Base-by-base conservation (phyloP, 1,140 invertebrate genomes). In the Helicoverpa armigera region DNA sequence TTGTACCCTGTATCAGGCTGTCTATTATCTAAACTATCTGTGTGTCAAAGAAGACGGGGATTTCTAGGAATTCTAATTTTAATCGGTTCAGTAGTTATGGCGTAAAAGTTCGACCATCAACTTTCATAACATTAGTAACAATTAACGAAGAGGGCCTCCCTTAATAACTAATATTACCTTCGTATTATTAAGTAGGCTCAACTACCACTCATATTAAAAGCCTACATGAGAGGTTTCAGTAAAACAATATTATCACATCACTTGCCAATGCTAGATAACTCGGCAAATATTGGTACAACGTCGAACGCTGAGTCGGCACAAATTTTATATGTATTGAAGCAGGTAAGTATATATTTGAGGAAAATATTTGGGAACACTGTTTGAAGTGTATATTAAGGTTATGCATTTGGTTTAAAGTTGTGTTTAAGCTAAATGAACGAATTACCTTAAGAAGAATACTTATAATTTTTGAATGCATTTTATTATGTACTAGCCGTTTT, bases 231-330 rank as follows among this genome's bases (percentile, higher is more conserved):
- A 51, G 16, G 43, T 2, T 3, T 35, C 7, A 5, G 43, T 53
- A 16, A 23, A 70, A 16, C 67, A 54, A 70, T 70, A 70, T 70
- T 70, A 53, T 51, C 50, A 29, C n/a, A 51, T 18, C 48, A 53
- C 67, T 70, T 12, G 10, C 10, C 63, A 43, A 3, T 29, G 67
- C 3, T 51, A 29, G 48, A 70, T 70, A 14, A 70, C 18, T 70
- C 9, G 0, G 50, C 23, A 53, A 70, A 70, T 53, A 70, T 70
- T 70, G 53, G 4, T 3, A 53, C 29, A 53, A 11, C 18, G 50
- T 31, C 48, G 29, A 53, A 35, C 35, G 31, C n/a, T 29, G 18
- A 9, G 50, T 23, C 48, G 9, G 11, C 18, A 2, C 3, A 5
- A 35, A 12, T 12, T 48, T 11, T 16, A 50, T 35, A 23, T 23